Evolutionary conservation across 2,888 invertebrate genomes (phyloP), one percentile per base, ranked within the genome.

Genomic region (Thymelicus lineola): DNA sequence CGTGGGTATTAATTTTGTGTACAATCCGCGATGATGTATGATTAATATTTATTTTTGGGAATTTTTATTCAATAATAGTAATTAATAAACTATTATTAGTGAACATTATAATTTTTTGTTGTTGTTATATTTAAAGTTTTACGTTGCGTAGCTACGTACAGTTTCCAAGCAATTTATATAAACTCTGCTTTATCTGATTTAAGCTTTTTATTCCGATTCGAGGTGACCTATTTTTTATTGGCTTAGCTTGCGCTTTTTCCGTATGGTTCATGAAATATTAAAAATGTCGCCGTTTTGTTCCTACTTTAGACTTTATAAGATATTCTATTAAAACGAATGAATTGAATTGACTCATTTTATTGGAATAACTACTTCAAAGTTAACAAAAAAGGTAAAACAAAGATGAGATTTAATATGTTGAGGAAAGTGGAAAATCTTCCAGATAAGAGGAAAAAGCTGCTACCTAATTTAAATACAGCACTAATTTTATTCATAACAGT

Each of bases 161-260:
- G 5, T 53, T 53, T 53, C 53, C 53, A 53, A 1, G 10, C 81
- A 82, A 82, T 84, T 86, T 86, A 85, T 85, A 83, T 85, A 86
- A 86, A 85, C 83, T 81, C 80, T 45, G 57, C 79, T 85, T 75
- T 83, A 89, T 88, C 88, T 84, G 86, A 90, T 88, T 89, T 86
- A 81, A 79, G 82, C 77, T 76, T 80, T 81, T 79, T 78, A 76
- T 76, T 75, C 76, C 74, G 73, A 73, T 75, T 70, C 72, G 72
- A 72, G 75, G 76, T 76, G 74, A 74, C 75, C 75, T 75, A 73
- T 74, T 75, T 76, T 76, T 76, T 76, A 77, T 77, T 75, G 75
- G 67, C 75, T 73, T 76, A 68, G 66, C 71, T 77, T 79, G 73
- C 74, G 75, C 74, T 73, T 74, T 78, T 76, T 75, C 72, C 75